These are phyloP conservation scores for Poecilobothrus nobilitatus DNA, from an alignment of 2,888 invertebrate species.

Conservation along the genomic window DNA sequence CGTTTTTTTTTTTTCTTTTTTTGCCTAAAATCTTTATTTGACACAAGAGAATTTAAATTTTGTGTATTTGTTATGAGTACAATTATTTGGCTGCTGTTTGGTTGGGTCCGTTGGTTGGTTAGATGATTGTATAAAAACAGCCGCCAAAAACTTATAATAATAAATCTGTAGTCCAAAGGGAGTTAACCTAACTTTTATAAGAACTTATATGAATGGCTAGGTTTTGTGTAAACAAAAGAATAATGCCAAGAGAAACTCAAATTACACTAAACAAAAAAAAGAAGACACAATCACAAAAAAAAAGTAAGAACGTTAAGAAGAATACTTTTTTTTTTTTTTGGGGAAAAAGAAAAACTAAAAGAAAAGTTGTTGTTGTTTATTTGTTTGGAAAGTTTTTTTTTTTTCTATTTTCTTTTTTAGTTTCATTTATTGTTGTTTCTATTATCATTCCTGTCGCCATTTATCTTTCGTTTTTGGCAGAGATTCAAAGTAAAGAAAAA, in stretches of 20 bases:
- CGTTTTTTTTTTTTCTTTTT: not conserved
- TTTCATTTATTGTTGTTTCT: conserved; percentile 1
- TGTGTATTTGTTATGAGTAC: too few relatives aligned
- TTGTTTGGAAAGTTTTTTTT: not conserved
- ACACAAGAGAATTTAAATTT: not conserved
- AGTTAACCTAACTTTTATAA: not conserved
- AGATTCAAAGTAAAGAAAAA: conserved; percentile 7
- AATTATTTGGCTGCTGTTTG: too few relatives aligned
- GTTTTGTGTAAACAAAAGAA: not conserved
- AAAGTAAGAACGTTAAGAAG: not conserved
- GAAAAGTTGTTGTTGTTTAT: not conserved
- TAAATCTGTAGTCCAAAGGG: not conserved
- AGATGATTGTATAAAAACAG: not conserved
- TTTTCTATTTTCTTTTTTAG: not conserved
- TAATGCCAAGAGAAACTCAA: too few relatives aligned
- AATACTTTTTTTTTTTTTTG: too few relatives aligned
- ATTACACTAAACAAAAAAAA: not conserved
- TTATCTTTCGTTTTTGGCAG: not conserved
- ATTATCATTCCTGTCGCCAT: conserved; percentile 9
- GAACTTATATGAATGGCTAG: too few relatives aligned
- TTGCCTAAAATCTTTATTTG: not conserved
- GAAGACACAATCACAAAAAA: not conserved
- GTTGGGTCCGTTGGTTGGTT: not conserved
- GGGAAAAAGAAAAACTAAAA: not conserved
- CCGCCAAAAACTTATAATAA: not conserved